Conservation (phyloP, 2,113 vertebrate species). For the Calyptommatus sinebrachiatus region DNA sequence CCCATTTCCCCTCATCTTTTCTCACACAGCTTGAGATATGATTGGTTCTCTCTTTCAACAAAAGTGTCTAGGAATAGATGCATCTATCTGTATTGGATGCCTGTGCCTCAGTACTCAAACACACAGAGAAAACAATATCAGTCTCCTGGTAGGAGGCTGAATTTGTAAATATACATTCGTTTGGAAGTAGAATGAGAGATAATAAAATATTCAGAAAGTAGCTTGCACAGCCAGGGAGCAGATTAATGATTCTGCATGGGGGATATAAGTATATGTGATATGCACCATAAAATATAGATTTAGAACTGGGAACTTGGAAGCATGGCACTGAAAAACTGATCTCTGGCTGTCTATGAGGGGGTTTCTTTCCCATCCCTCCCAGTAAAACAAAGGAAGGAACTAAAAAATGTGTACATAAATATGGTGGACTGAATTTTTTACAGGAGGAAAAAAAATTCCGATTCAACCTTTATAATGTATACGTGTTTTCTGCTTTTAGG, state of each 20-base stretch:
- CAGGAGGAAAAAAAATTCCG: not conserved
- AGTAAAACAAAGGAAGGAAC: not conserved
- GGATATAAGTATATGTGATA: conserved; percentile 55
- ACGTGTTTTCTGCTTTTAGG: no score
- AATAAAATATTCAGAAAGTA: conserved; percentile 80
- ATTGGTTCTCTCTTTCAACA: conserved; percentile 70
- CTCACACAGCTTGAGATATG: conserved; percentile 68
- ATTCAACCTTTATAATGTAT: not conserved
- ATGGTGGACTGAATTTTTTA: no score
- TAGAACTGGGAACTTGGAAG: conserved; percentile 43
- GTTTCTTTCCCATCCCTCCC: not conserved
- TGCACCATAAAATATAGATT: conserved; percentile 72
- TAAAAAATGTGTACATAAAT: not conserved
- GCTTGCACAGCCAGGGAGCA: conserved; percentile 75
- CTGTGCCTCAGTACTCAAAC: conserved; percentile 54
- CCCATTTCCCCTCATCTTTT: conserved; percentile 26
- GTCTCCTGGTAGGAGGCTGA: conserved; percentile 70
- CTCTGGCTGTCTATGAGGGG: conserved; percentile 40
- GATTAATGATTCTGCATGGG: conserved; percentile 72
- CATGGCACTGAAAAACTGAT: conserved; percentile 36
- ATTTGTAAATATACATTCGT: conserved; percentile 79
- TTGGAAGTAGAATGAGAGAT: conserved; percentile 73
- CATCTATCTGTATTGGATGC: conserved; percentile 62
- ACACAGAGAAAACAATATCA: conserved; percentile 69
- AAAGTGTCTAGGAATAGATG: conserved; percentile 59